Evolutionary conservation across 2,888 invertebrate species (phyloP), one percentile per base, ranked within the genome.

Genomic region (Acrobasis suavella): DNA sequence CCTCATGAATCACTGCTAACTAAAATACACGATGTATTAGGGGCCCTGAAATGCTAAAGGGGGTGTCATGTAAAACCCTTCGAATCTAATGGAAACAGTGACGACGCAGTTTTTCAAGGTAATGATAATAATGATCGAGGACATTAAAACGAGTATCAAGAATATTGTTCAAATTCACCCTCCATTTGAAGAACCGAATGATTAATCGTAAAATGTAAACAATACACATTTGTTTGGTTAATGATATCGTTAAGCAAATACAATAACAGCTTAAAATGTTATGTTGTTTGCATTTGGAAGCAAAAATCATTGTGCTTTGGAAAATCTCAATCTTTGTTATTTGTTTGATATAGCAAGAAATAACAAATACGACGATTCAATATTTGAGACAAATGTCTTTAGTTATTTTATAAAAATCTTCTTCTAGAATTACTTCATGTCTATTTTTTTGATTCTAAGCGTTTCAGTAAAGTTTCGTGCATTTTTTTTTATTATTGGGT

Each of bases 161-260:
- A 12, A 46, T 6, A 46, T 46, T 46, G 46, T 6, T 3, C n/a
- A 10, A 46, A 12, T 14, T 12, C 5, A 6, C 46, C 46, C 14
- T 5, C 5, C 46, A 5, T 12, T 14, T 46, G 10, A n/a, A 46
- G n/a, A 46, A 12, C 1, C 46, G 46, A 14, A n/a, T 46, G 5
- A 46, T 46, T 46, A 46, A 46, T 46, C 46, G 10, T 12, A 12
- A 12, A 42, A 42, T 14, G 10, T 3, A 14, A 10, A 42, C 42
- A 42, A 46, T 2, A 42, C 42, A 42, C 9, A 42, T 12, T 42
- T 46, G 46, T n/a, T 46, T 46, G 14, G 12, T 5, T 46, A n/a
- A 46, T 46, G 46, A n/a, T 32, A 14, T 46, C 46, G 46, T 46
- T 46, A 46, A n/a, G 46, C 46, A 46, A 46, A 46, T n/a, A 46